A percentile compares a stretch with the other conserved stretches of the same genome.
These are phyloP conservation scores for Sminthurinus aureus DNA, from an alignment of 2,888 invertebrate genomes.

Conservation along the genomic window DNA sequence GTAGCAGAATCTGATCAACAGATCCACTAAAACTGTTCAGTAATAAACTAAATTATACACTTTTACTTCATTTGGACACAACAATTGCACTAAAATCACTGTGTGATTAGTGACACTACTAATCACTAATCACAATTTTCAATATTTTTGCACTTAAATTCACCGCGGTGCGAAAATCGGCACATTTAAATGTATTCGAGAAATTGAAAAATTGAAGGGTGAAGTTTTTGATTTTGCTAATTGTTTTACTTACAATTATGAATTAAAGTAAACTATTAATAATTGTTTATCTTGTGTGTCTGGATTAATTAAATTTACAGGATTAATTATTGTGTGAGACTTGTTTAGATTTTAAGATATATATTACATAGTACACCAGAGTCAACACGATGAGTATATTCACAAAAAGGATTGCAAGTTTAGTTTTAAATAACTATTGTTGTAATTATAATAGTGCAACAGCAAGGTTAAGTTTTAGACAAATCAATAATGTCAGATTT, in stretches of 20 bases:
- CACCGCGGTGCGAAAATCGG: too few relatives aligned
- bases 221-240: too few relatives aligned
- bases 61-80: too few relatives aligned
- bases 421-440: slow-evolving; percentile 1
- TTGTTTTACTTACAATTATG: neutral
- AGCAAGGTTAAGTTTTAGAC: neutral
- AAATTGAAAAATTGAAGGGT: too few relatives aligned
- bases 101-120: too few relatives aligned
- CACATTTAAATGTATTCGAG: too few relatives aligned
- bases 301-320: neutral
- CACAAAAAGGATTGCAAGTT: neutral
- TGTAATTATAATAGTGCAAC: neutral
- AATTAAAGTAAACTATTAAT: neutral
- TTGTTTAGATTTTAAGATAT: neutral
- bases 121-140: too few relatives aligned
- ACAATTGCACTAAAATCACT: too few relatives aligned
- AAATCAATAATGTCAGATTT: slow-evolving; percentile 22
- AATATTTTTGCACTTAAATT: too few relatives aligned
- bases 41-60: too few relatives aligned
- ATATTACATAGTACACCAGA: neutral
- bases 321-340: neutral
- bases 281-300: neutral
- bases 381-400: slow-evolving; percentile 12
- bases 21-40: too few relatives aligned
- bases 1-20: too few relatives aligned